These are phyloP conservation scores for Natrix natrix DNA, from an alignment of 2,797 vertebrate genomes.

Conservation along the genomic window DNA sequence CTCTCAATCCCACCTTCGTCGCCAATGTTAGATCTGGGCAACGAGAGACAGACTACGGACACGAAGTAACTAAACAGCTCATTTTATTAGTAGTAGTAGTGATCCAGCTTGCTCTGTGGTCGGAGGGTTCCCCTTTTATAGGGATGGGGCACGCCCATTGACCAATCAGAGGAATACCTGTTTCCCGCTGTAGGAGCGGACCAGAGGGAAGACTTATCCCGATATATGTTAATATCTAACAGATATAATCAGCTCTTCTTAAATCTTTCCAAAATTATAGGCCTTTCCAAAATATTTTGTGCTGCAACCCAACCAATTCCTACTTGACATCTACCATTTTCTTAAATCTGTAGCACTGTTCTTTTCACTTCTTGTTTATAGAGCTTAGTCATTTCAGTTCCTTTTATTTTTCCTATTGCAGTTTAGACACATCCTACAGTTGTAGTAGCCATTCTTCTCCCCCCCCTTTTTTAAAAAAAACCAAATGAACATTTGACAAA, in stretches of 20 bases:
- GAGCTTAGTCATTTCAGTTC: background rate
- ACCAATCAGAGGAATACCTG: no score
- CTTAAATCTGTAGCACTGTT: background rate
- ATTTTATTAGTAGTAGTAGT: no score
- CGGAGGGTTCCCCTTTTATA: no score
- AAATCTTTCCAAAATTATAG: background rate
- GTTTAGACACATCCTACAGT: background rate
- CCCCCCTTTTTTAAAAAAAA: fast-evolving
- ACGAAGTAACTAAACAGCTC: no score
- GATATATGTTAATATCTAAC: no score
- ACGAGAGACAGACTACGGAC: no score
- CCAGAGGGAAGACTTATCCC: no score
- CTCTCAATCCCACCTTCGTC: no score
- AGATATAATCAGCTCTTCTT: background rate
- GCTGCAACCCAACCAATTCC: background rate
- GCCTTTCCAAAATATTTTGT: background rate
- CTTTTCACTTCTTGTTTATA: background rate
- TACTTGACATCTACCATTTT: background rate
- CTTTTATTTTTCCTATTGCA: background rate
- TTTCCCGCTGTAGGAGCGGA: no score
- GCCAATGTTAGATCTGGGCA: no score
- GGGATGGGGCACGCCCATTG: no score
- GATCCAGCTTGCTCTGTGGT: no score
- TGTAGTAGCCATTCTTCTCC: background rate
- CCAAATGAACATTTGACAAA: background rate